Percentiles rank a stretch among this genome's conserved stretches.
phyloP scores from a whole-genome alignment of 2,113 vertebrate genomes.

The Pterophyllum scalare region DNA sequence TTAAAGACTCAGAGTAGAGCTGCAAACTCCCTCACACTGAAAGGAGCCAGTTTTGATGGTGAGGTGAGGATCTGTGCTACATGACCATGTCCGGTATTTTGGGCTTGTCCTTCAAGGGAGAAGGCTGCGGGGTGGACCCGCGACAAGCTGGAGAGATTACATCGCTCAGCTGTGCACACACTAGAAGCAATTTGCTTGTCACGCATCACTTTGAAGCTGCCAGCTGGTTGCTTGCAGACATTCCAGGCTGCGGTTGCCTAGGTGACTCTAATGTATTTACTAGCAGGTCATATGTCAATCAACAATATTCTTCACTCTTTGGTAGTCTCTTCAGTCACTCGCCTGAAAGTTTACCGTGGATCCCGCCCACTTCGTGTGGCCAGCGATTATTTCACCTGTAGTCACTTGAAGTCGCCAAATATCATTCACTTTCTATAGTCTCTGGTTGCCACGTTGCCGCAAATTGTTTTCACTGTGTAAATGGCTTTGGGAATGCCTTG shows the following conservation, averaged over 20 bases:
- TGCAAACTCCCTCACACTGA: background rate
- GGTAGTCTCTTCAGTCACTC: background rate
- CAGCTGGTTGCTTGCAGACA: background rate
- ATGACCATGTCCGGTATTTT: background rate
- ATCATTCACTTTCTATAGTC: background rate
- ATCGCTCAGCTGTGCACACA: background rate
- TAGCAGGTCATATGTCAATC: background rate
- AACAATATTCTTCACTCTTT: background rate
- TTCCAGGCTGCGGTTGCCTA: background rate
- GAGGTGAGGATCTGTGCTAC: no score
- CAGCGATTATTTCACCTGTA: background rate
- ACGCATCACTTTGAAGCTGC: background rate
- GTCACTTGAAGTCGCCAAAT: rapidly evolving
- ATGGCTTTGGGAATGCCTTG: background rate
- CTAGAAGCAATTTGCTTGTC: background rate
- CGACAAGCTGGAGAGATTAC: background rate
- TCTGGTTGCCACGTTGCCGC: no score
- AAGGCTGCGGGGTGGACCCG: background rate
- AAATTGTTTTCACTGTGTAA: no score
- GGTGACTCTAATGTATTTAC: conserved; percentile 2
- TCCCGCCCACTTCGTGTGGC: background rate
- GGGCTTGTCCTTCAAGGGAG: rapidly evolving
- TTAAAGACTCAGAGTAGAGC: background rate
- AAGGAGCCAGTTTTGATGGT: background rate
- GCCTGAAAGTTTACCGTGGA: background rate